phyloP scores from a whole-genome alignment of 35 echinoderm and acorn worm species.

The Diadema setosum region DNA sequence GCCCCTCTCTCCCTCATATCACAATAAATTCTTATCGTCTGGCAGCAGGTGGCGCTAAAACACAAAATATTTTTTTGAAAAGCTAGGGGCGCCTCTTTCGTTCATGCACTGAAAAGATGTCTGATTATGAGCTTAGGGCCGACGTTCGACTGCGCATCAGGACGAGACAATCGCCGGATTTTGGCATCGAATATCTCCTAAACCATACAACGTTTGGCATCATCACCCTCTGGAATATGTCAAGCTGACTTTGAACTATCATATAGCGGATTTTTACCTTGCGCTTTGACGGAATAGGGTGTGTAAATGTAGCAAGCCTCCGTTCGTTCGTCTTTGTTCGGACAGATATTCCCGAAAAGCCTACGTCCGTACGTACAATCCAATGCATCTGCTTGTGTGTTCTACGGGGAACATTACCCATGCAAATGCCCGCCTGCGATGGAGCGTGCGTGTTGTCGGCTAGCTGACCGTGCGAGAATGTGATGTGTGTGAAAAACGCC shows the following conservation, averaged over 20 bases:
- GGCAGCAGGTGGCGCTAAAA: not conserved
- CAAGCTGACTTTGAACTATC: conserved; percentile 15
- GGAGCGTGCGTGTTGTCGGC: not conserved
- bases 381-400: conserved; percentile 6
- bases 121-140: conserved; percentile 30
- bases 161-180: not conserved
- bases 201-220: not conserved
- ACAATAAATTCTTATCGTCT: too few species aligned
- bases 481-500: too few species aligned
- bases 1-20: too few species aligned
- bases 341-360: conserved; percentile 17
- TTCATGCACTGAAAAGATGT: conserved; percentile 50
- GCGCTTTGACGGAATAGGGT: conserved; percentile 14
- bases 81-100: conserved; percentile 16
- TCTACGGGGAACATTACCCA: not conserved
- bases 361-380: not conserved
- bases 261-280: conserved; percentile 42
- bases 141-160: not conserved
- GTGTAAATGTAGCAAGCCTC: conserved; percentile 46
- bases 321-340: conserved; percentile 73
- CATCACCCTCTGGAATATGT: conserved; percentile 15
- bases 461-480: not conserved
- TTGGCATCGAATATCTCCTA: conserved; percentile 4
- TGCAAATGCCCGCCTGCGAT: not conserved
- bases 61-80: conserved; percentile 25